Conservation (phyloP, 35 echinoderm and acorn worm genomes). For the Apostichopus japonicus region DNA sequence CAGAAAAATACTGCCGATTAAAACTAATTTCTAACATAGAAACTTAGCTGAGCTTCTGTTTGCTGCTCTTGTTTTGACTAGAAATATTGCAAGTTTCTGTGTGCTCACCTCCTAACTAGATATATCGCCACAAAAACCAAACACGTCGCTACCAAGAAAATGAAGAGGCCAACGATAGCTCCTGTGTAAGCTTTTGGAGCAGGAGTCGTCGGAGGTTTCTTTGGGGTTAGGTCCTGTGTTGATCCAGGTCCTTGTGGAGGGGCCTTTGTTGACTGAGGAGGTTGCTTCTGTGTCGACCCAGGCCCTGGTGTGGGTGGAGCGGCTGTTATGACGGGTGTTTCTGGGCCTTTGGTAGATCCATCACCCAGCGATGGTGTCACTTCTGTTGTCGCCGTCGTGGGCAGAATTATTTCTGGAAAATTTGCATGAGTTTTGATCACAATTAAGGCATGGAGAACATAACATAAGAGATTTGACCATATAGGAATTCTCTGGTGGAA, state of each 20-base stretch:
- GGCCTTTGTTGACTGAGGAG: not conserved
- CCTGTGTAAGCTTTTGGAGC: not conserved
- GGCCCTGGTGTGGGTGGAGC: not conserved
- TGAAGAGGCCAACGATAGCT: slow-evolving; percentile 20
- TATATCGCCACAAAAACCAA: slow-evolving; percentile 14
- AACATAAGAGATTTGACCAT: too few relatives aligned
- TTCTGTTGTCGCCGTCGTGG: too few relatives aligned
- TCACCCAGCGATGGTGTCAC: too few relatives aligned
- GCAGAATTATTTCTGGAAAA: too few relatives aligned
- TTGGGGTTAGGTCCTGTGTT: not conserved
- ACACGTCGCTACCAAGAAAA: slow-evolving; percentile 7
- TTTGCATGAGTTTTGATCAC: too few relatives aligned
- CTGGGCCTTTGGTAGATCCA: not conserved
- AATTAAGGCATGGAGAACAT: too few relatives aligned
- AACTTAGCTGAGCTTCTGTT: too few relatives aligned
- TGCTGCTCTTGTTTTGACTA: too few relatives aligned
- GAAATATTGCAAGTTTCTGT: too few relatives aligned
- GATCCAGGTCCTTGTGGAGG: not conserved
- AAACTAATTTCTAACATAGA: too few relatives aligned
- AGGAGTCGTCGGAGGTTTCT: not conserved
- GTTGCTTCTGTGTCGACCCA: not conserved
- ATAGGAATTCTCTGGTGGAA: too few relatives aligned
- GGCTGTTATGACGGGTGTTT: not conserved
- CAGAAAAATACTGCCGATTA: too few relatives aligned
- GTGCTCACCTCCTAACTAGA: not conserved